Base-by-base conservation (phyloP, 2,113 vertebrate genomes). In the Scomber japonicus region DNA sequence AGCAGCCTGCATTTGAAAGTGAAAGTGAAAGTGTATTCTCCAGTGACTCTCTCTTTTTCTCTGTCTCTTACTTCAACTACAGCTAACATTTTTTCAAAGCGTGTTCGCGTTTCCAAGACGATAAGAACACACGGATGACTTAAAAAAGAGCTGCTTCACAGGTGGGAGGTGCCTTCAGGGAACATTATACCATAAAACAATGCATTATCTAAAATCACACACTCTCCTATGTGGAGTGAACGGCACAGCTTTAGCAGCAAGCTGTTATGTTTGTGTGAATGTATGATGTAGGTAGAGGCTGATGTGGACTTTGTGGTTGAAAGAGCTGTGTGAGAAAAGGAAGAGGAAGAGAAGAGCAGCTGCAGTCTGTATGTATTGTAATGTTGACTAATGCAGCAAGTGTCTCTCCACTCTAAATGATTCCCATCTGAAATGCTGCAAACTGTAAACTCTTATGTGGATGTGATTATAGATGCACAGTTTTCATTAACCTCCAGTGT, bases 131-230 rank as follows among this genome's bases (percentile, higher is more conserved):
- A 40, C 6, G n/a, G 45, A 73, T 5, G 3, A 54, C 11, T 19
- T 21, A 21, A 51, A 55, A 54, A 66, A 15, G 17, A 64, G 17
- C n/a, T 14, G 31, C 48, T 53, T 78, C 17, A 62, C 57, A 54
- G 30, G 60, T 17, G 19, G 16, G 31, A 45, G 49, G 14, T 1
- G 40, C 35, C 9, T 40, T 9, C 8, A 70, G n/a, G 48, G 67
- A 60, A 31, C 7, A 51, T 50, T 57, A 64, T 11, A 44, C 45
- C 10, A 27, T 27, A 48, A 48, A 66, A 75, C 27, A 51, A 10
- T 21, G 9, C n/a, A 44, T 71, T 69, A 85, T 60, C 40, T 54
- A 40, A 54, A 78, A 73, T 64, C 50, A 50, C 11, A 48, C 8
- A 12, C 30, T 63, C 30, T 63, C 76, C 19, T 19, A 68, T 59